Evolutionary conservation across 1,140 invertebrate species (phyloP), one percentile per base, ranked within the genome.

Genomic region (Procambarus clarkii): DNA sequence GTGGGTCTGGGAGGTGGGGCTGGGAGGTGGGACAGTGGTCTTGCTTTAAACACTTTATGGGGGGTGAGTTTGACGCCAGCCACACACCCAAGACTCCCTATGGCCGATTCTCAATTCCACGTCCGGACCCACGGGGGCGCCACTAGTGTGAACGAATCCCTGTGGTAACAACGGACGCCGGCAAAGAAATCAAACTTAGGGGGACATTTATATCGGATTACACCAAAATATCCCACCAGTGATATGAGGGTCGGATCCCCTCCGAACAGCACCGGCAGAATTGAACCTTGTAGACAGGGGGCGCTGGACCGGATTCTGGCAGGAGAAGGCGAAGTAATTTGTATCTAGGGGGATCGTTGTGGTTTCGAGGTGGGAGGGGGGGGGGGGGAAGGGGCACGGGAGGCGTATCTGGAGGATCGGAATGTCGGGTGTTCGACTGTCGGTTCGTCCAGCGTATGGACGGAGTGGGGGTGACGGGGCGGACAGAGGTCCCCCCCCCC

Each of bases 151-250:
- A 58, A 50, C 80, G 80, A 82, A 82, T n/a, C 48, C 7, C 80
- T 13, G 0, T n/a, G 80, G 48, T 9, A 58, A 58, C 46, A 58
- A 82, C 80, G 48, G 46, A 58, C 21, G 54, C 48, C 80, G 80
- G 80, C 58, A 58, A 82, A 82, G 80, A 82, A 82, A 82, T 82
- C 80, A 82, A 82, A 82, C 80, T 82, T 82, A 82, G 54, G 80
- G 80, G 80, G 58, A 46, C 34, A 34, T 58, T 82, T 82, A 82
- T 82, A 82, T 82, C 80, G 54, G 80, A 82, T 82, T 58, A 82
- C 80, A 82, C 80, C 50, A 58, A 82, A 82, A 82, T 82, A 82
- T 58, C 54, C 54, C 54, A 58, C 7, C 7, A 58, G 13, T 44
- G 79, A 45, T 54, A 24, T 44, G 58, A 15, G 44, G 18, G 60